phyloP scores from a whole-genome alignment of 2,113 vertebrate species.

The Chaetura pelagica region DNA sequence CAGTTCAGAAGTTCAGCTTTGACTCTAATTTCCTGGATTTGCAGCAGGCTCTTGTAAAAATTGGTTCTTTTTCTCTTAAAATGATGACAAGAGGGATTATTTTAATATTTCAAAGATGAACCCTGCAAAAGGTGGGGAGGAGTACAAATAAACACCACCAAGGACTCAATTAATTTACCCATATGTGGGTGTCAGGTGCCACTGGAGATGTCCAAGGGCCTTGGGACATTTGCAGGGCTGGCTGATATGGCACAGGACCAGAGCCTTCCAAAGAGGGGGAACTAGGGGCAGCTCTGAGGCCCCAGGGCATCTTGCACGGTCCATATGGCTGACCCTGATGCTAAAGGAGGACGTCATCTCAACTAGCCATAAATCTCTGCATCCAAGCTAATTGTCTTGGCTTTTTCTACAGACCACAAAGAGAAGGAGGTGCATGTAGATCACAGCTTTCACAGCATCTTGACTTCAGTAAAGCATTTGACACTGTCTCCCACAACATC shows the following conservation, averaged over 20 bases:
- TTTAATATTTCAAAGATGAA: neutral
- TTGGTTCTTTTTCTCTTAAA: neutral
- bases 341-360: neutral
- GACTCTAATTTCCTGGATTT: neutral
- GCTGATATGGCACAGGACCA: neutral
- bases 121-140: neutral
- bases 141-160: neutral
- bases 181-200: neutral
- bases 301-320: neutral
- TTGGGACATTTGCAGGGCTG: neutral
- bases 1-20: neutral
- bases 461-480: no score
- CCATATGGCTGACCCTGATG: neutral
- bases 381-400: neutral
- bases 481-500: no score
- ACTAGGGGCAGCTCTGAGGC: rapidly evolving
- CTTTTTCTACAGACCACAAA: neutral
- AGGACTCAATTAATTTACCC: neutral
- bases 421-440: slow-evolving; percentile 11
- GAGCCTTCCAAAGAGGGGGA: neutral
- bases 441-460: slow-evolving; percentile 33
- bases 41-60: neutral
- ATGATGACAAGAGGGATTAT: neutral
- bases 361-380: neutral
- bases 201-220: neutral